Evolutionary conservation across 1,140 invertebrate species (phyloP), one percentile per base, ranked within the genome.

Genomic region (Bathynomus jamesi): DNA sequence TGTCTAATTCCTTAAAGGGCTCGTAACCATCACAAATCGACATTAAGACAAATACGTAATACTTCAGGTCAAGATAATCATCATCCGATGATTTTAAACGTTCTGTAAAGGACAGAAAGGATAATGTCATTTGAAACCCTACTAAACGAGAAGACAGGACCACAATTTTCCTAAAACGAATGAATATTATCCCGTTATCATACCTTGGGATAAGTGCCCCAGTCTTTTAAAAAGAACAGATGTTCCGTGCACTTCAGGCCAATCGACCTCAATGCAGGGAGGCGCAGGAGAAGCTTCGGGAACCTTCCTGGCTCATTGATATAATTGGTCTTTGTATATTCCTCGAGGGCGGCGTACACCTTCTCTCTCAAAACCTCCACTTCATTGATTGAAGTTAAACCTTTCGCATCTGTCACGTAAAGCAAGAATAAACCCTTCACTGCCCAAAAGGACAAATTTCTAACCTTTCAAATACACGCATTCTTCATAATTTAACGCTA

Each of bases 171-270:
- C n/a, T n/a, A n/a, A n/a, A n/a, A n/a, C n/a, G n/a, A n/a, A n/a
- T n/a, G n/a, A n/a, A n/a, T n/a, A n/a, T n/a, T n/a, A n/a, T 3
- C 2, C 21, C 21, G 1, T 53, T 53, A 53, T 17, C 5, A 17
- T 53, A 53, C 40, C 40, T 53, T 53, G 13, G 40, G 21, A 21
- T 53, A 53, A 53, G 40, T 53, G 40, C 11, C 40, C 40, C 40
- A 53, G 21, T 53, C 75, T 69, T 93, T 91, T 85, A 95, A 96
- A 85, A 95, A 96, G 85, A 96, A 98, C 61, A 98, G 85, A 84
- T 97, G 93, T 82, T 98, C 95, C 78, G 93, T 85, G 84, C 95
- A 97, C 84, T 98, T 98, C 21, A 98, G 87, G 30, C 93, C 95
- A 79, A 98, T 98, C 70, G 95, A 97, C 65, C 96, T 87, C 24